Percentiles rank a stretch among this genome's conserved stretches.
Conservation (phyloP, 2,888 invertebrate genomes). For the Ommatoiulus sabulosus region DNA sequence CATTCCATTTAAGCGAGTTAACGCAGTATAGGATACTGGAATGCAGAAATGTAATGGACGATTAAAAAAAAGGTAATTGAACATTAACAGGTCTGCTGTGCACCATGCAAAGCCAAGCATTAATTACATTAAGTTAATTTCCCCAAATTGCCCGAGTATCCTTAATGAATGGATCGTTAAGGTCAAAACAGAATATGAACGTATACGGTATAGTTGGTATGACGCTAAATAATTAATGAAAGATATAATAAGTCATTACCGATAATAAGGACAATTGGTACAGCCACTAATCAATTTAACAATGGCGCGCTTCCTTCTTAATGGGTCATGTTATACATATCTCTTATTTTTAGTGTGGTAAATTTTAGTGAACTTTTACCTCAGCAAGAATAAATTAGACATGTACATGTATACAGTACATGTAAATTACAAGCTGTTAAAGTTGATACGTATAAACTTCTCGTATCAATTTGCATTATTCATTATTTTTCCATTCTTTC, state of each 20-base stretch:
- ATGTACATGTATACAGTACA: too few relatives aligned
- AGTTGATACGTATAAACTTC: too few relatives aligned
- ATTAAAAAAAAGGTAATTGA: background rate
- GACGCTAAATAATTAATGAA: background rate
- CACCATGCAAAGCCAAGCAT: background rate
- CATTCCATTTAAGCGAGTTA: background rate
- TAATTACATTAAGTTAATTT: too few relatives aligned
- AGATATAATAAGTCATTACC: background rate
- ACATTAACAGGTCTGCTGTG: background rate
- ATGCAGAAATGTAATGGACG: background rate
- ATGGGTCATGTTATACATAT: background rate
- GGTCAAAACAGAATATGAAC: background rate
- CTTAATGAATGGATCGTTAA: background rate
- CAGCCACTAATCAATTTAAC: background rate
- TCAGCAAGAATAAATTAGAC: too few relatives aligned
- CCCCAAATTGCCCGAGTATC: background rate
- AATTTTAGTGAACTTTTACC: background rate
- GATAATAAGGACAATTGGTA: background rate
- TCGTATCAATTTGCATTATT: too few relatives aligned
- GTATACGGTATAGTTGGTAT: background rate
- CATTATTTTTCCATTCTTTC: too few relatives aligned
- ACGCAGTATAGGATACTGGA: background rate
- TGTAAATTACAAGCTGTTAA: too few relatives aligned
- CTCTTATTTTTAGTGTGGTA: background rate
- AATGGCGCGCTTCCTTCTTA: background rate